These are phyloP conservation scores for Sebastes hopkinsi DNA, from an alignment of 2,797 vertebrate genomes.

Conservation along the genomic window DNA sequence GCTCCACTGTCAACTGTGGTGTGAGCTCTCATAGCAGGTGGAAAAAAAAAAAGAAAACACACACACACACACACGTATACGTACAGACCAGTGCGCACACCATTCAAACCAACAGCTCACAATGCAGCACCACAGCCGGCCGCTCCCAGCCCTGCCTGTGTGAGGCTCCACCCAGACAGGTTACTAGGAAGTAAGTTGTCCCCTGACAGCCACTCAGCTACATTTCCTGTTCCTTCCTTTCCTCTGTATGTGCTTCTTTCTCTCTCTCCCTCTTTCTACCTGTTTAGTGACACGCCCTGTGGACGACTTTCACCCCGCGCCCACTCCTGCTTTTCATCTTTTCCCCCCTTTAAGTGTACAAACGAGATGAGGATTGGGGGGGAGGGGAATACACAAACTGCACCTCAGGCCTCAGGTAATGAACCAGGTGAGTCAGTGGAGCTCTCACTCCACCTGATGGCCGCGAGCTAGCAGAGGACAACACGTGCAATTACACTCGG, in stretches of 20 bases:
- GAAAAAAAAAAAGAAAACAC: conserved; percentile 22
- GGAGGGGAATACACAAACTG: conserved; percentile 40
- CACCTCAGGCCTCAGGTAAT: conserved; percentile 63
- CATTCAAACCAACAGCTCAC: conserved; percentile 49
- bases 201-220: conserved; percentile 29
- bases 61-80: conserved; percentile 1
- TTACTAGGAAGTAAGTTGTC: conserved; percentile 74
- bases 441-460: conserved; percentile 75
- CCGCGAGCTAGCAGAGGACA: conserved; percentile 12
- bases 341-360: neutral
- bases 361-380: conserved; percentile 29
- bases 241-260: neutral
- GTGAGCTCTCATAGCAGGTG: conserved; percentile 77
- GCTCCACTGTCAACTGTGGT: conserved; percentile 77
- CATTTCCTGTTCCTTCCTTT: conserved; percentile 41
- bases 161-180: conserved; percentile 77
- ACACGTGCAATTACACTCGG: neutral
- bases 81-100: conserved; percentile 32
- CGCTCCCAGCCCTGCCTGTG: conserved; percentile 57
- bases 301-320: conserved; percentile 51
- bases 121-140: conserved; percentile 28
- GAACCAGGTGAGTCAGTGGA: conserved; percentile 65
- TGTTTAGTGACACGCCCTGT: conserved; percentile 66
- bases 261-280: conserved; percentile 44
- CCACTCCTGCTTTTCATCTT: conserved; percentile 33